These are phyloP conservation scores for Gavia stellata DNA, from an alignment of 2,113 vertebrate genomes.

Conservation along the genomic window DNA sequence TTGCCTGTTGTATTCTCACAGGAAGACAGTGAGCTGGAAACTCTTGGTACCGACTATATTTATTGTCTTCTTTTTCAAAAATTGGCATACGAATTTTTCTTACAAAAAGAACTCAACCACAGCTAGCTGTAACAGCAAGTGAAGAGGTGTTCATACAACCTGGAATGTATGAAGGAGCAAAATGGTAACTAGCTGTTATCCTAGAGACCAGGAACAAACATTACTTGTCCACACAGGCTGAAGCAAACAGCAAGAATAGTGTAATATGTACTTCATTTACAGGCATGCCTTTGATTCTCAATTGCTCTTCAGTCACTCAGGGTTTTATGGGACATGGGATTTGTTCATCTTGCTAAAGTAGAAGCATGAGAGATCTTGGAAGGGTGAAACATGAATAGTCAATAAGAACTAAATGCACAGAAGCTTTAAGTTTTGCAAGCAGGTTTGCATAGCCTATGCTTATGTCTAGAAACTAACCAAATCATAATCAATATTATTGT, in stretches of 20 bases:
- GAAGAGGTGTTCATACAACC: neutral
- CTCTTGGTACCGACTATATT: neutral
- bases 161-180: neutral
- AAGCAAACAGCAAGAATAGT: neutral
- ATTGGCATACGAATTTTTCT: neutral
- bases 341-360: neutral
- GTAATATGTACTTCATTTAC: neutral
- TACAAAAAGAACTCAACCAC: neutral
- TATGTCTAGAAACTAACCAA: neutral
- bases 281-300: neutral
- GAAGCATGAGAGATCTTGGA: neutral
- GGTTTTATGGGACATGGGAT: neutral
- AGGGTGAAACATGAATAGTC: neutral
- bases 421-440: neutral
- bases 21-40: neutral
- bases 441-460: neutral
- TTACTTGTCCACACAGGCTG: neutral
- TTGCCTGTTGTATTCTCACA: neutral
- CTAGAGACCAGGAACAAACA: neutral
- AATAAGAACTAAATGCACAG: neutral
- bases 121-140: neutral
- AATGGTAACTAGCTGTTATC: neutral
- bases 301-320: neutral
- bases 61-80: neutral
- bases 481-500: neutral